Conservation (phyloP, 2,113 vertebrate species). For the Poeciliopsis retropinna region DNA sequence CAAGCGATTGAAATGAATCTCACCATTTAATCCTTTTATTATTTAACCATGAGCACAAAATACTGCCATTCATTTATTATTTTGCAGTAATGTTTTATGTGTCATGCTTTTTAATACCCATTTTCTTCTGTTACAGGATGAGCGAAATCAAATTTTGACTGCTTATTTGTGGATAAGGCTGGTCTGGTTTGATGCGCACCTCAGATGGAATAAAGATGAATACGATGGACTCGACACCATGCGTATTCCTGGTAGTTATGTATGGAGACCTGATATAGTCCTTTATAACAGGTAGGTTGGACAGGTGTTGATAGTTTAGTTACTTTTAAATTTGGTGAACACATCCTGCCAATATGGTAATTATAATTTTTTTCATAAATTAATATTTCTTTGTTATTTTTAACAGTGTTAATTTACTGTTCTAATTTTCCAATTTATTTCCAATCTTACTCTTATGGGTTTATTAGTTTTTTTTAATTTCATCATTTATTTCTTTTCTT, state of each 20-base stretch:
- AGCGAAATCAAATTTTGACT: conserved; percentile 80
- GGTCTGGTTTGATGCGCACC: conserved; percentile 88
- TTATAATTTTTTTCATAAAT: too few species aligned
- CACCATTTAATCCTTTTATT: too few species aligned
- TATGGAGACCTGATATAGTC: conserved; percentile 92
- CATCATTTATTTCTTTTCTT: too few species aligned
- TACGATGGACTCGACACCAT: conserved; percentile 91
- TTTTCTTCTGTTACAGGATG: conserved; percentile 69
- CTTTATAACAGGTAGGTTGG: conserved; percentile 92
- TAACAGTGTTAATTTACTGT: too few species aligned
- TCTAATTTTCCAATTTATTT: too few species aligned
- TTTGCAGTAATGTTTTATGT: background rate
- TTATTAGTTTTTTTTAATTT: too few species aligned
- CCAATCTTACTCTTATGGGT: too few species aligned
- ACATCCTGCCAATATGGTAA: too few species aligned
- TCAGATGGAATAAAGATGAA: conserved; percentile 86
- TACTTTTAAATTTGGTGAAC: background rate
- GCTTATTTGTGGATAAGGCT: conserved; percentile 90
- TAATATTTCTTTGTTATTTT: too few species aligned
- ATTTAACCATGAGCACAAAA: too few species aligned
- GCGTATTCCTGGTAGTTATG: conserved; percentile 90
- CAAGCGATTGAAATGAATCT: too few species aligned
- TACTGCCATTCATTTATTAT: background rate
- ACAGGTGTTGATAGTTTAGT: conserved; percentile 49
- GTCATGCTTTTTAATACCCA: background rate